A percentile compares a stretch with the other conserved stretches of the same genome.
phyloP scores from a whole-genome alignment of 2,113 vertebrate genomes.

The Tupaia tana region DNA sequence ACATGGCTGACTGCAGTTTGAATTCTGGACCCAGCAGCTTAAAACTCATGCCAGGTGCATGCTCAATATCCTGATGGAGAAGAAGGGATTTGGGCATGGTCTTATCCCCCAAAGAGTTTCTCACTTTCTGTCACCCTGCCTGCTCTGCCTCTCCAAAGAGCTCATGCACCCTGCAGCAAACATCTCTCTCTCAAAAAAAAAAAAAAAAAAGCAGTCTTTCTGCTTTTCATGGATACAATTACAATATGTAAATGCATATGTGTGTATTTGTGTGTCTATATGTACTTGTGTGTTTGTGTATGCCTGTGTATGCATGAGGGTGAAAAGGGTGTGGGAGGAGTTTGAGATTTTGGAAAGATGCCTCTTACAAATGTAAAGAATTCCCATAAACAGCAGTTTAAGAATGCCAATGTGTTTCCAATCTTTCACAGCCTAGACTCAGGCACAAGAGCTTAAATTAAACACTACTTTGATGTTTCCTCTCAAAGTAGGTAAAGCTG shows the following conservation, averaged over 20 bases:
- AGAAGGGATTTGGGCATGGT: too few species aligned
- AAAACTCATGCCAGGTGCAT: too few species aligned
- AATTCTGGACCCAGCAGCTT: too few species aligned
- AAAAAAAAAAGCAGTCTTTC: too few species aligned
- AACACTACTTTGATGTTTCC: not conserved
- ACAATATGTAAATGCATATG: not conserved
- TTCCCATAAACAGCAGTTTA: not conserved
- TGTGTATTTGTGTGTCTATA: not conserved
- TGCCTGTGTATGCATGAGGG: not conserved
- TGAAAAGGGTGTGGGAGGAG: not conserved
- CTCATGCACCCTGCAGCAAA: too few species aligned
- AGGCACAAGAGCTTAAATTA: not conserved
- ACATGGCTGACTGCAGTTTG: too few species aligned
- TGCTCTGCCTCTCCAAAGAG: too few species aligned
- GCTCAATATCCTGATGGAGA: too few species aligned
- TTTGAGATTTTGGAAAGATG: not conserved
- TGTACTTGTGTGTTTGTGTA: rapidly evolving
- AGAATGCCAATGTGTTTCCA: not conserved
- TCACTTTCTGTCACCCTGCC: too few species aligned
- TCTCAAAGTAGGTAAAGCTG: not conserved
- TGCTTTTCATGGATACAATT: not conserved
- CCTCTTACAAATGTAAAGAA: not conserved
- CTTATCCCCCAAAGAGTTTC: too few species aligned
- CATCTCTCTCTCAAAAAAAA: too few species aligned
- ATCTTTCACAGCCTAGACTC: not conserved